Evolutionary conservation across 1,140 invertebrate genomes (phyloP).

Genomic region (Panagrolaimus sp.): DNA sequence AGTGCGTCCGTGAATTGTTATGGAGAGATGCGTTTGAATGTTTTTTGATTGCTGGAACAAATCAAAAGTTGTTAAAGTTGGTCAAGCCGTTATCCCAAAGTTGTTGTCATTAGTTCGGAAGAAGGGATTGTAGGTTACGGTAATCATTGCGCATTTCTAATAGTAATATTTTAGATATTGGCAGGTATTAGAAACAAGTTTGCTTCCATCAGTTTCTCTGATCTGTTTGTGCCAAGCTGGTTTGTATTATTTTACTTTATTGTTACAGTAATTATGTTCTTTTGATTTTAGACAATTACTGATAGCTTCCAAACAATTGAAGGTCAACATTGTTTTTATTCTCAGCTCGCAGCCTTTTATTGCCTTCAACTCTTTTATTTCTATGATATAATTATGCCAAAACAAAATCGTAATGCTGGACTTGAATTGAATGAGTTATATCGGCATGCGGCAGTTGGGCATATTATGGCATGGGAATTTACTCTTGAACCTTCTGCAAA

Average conservation of each 20-base stretch:
- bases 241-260: slow-evolving; percentile 14
- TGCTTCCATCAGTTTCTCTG: slow-evolving; percentile 19
- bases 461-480: slow-evolving; percentile 25
- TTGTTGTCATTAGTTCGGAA: slow-evolving; percentile 31
- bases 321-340: neutral
- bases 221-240: slow-evolving; percentile 33
- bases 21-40: slow-evolving; percentile 31
- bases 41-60: slow-evolving; percentile 27
- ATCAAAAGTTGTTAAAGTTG: slow-evolving; percentile 21
- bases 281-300: slow-evolving; percentile 25
- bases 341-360: slow-evolving; percentile 1
- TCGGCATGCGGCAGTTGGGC: slow-evolving; percentile 26
- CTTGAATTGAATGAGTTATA: slow-evolving; percentile 40
- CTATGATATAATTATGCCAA: neutral
- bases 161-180: slow-evolving; percentile 24
- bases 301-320: slow-evolving; percentile 13
- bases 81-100: slow-evolving; percentile 35
- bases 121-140: slow-evolving; percentile 25
- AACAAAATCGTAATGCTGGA: neutral
- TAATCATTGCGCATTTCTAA: neutral
- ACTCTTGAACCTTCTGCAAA: neutral
- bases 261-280: no score
- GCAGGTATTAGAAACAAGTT: slow-evolving; percentile 24
- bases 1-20: no score
- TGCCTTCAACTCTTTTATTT: neutral